These are phyloP conservation scores for Mactra quadrangularis DNA, from an alignment of 1,140 invertebrate genomes.

Conservation along the genomic window DNA sequence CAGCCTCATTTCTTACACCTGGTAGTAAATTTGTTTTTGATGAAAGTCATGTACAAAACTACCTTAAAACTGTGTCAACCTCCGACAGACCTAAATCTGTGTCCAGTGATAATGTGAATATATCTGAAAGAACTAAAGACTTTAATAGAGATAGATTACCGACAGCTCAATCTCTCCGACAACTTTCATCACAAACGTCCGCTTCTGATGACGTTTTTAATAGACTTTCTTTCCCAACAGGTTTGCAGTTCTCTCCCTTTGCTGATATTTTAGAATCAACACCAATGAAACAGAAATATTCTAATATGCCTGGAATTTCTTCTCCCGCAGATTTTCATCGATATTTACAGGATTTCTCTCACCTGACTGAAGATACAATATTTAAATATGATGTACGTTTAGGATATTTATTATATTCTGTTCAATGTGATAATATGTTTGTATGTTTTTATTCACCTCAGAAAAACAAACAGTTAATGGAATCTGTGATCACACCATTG, in stretches of 20 bases:
- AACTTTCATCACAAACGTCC: constrained; percentile 19
- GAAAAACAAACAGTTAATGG: constrained; percentile 82
- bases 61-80: constrained; percentile 29
- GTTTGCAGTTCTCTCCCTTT: constrained; percentile 3
- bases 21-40: constrained; percentile 49
- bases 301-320: constrained; percentile 8
- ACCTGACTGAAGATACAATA: constrained; percentile 17
- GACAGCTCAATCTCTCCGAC: background rate
- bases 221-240: constrained; percentile 30
- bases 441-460: constrained; percentile 73
- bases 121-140: background rate
- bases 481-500: constrained; percentile 80
- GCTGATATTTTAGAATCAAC: constrained; percentile 12
- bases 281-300: background rate
- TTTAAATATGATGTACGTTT: constrained; percentile 53
- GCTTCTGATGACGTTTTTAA: constrained; percentile 53
- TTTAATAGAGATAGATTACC: background rate
- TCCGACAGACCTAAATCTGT: constrained; percentile 29
- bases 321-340: constrained; percentile 4
- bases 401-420: constrained; percentile 50
- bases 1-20: background rate
- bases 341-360: constrained; percentile 17
- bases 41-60: constrained; percentile 35
- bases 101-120: constrained; percentile 51
- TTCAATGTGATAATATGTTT: constrained; percentile 59